Evolutionary conservation across 2,888 invertebrate species (phyloP), one percentile per base, ranked within the genome.

Genomic region (Eupeodes luniger): DNA sequence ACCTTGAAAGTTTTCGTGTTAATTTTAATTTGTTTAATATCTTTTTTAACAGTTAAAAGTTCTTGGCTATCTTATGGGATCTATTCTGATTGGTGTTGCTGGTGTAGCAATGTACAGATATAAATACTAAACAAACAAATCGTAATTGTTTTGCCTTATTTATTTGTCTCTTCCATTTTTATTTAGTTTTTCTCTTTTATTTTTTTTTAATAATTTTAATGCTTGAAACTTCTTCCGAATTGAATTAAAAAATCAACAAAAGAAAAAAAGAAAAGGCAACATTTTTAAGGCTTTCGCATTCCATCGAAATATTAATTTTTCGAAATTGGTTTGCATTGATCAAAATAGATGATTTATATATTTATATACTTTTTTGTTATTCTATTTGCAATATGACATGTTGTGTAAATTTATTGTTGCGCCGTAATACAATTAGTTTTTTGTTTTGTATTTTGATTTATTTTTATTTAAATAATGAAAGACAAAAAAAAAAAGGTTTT

Each of bases 91-190:
- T 90, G 96, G 96, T 75, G 95, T 96, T 82, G 95, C 96, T 79
- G 96, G 97, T 89, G 95, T 96, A 77, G 95, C 96, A 72, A 96
- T 96, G 80, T 97, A 97, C 93, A 95, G 96, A 92, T 96, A 96
- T 94, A 96, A 96, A 94, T 94, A 94, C 90, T 94, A 72, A 72
- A 70, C 16, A 70, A 53, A 69, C 90, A 91, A 59, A 79, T 40
- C 55, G 5, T 75, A 67, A 51, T 75, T 81, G 59, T 79, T 89
- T 88, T 76, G 76, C 77, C 62, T 76, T 77, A 84, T 81, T 88
- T 84, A 81, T 88, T 81, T 70, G 80, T 83, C 47, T 72, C 70
- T 66, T 81, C 53, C 47, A 59, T 59, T 16, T 69, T 64, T 36
- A 55, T 40, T 79, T 27, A 27, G 27, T 74, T 34, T 74, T 62